Evolutionary conservation across 2,888 invertebrate species (phyloP).

Genomic region (Synanthedon vespiformis): DNA sequence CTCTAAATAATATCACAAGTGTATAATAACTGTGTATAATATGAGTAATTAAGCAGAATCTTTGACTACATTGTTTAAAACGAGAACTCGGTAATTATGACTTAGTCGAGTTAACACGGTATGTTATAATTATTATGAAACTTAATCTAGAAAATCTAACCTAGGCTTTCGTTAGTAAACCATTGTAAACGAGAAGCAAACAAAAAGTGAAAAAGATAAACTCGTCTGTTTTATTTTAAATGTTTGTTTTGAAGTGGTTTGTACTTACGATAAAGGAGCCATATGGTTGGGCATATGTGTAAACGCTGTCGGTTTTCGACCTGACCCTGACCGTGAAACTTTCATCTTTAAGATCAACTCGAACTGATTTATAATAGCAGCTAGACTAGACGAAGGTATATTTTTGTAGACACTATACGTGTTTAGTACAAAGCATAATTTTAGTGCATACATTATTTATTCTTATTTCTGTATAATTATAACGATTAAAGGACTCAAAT

Average conservation of each 20-base stretch:
- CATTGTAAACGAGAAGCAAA: no score
- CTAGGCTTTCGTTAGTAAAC: no score
- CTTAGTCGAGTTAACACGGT: no score
- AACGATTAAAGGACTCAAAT: no score
- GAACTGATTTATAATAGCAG: not conserved
- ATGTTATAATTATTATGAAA: not conserved
- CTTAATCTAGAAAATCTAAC: not conserved
- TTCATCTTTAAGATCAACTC: not conserved
- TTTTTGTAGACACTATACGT: no score
- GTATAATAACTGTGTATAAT: not conserved
- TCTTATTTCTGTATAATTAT: no score
- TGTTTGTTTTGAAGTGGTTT: constrained; percentile 25
- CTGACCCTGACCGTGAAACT: constrained; percentile 37
- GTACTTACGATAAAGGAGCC: constrained; percentile 31
- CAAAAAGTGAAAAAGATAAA: no score
- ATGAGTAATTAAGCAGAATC: not conserved
- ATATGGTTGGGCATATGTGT: constrained; percentile 49
- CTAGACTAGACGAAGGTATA: no score
- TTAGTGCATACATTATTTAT: no score
- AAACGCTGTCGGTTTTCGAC: constrained; percentile 21
- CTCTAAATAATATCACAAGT: not conserved
- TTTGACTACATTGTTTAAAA: not conserved
- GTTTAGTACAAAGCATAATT: no score
- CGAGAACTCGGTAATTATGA: no score
- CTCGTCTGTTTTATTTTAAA: no score